Evolutionary conservation across 2,888 invertebrate genomes (phyloP).

Genomic region (Noctua comes): DNA sequence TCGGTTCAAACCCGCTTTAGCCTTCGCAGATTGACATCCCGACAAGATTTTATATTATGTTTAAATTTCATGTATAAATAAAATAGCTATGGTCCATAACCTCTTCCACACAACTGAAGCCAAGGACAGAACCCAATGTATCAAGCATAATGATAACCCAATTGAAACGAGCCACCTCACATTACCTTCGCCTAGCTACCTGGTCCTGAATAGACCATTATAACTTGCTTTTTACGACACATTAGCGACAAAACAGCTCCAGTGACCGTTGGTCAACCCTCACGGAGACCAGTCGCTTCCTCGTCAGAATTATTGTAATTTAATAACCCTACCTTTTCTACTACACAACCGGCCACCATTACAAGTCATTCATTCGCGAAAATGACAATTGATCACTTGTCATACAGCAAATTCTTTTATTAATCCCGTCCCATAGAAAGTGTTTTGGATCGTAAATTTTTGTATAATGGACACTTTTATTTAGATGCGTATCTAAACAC

Average conservation of each 20-base stretch:
- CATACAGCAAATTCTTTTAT: slow-evolving; percentile 78
- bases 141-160: slow-evolving; percentile 33
- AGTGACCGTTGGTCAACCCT: slow-evolving; percentile 64
- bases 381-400: slow-evolving; percentile 88
- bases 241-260: slow-evolving; percentile 53
- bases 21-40: neutral
- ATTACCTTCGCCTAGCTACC: slow-evolving; percentile 36
- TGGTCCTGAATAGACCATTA: slow-evolving; percentile 30
- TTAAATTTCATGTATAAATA: neutral
- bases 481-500: slow-evolving; percentile 81
- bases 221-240: slow-evolving; percentile 50
- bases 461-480: slow-evolving; percentile 60
- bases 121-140: slow-evolving; percentile 23
- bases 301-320: slow-evolving; percentile 85
- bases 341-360: slow-evolving; percentile 73
- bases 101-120: slow-evolving; percentile 22
- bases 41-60: neutral
- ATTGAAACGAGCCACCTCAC: slow-evolving; percentile 30
- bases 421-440: slow-evolving; percentile 66
- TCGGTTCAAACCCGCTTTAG: neutral
- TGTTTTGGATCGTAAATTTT: slow-evolving; percentile 80
- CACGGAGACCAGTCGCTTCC: slow-evolving; percentile 68
- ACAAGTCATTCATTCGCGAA: slow-evolving; percentile 81
- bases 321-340: slow-evolving; percentile 80
- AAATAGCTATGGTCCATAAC: neutral